Base-by-base conservation (phyloP, 2,888 invertebrate species). In the Phania funesta region DNA sequence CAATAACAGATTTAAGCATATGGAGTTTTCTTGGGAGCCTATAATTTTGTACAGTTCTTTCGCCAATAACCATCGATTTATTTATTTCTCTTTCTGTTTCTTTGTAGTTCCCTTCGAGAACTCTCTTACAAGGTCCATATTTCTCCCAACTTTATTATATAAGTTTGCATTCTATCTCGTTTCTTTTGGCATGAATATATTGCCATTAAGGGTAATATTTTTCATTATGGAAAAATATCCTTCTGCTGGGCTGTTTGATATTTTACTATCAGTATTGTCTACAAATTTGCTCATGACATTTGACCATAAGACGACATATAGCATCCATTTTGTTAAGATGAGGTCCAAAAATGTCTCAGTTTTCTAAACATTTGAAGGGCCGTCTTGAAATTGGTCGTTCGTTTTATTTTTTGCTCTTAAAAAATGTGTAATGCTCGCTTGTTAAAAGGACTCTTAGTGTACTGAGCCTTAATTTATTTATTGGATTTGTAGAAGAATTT, bases 251-350 rank as follows among this genome's bases (percentile, higher is more conserved):
- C 35, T 35, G 8, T 70, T 70, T n/a, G 70, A 44, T 7, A 70
- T 46, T 11, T 58, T 26, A 7, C n/a, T 70, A 9, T 22, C 32
- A n/a, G 8, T 2, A 7, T 20, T 35, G 13, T 70, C 56, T 16
- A 70, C 46, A n/a, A 48, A 70, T 11, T 29, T 26, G 1, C 70
- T 58, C 54, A 68, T 54, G 11, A 68, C 7, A 26, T 68, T 68
- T 9, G 41, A 7, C 54, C 67, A 68, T 11, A 68, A 16, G 0
- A 41, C 41, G 1, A 29, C 41, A 54, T 54, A 68, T 16, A 54
- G 52, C 11, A 44, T 54, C 46, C 46, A 70, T n/a, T 56, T 58
- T 6, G n/a, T 58, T 5, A 70, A n/a, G 48, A 70, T 9, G 0
- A 70, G 13, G 3, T 56, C 22, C 0, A 22, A 18, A 32, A 70